These are phyloP conservation scores for Eremophila alpestris DNA, from an alignment of 2,797 vertebrate genomes.

Conservation along the genomic window DNA sequence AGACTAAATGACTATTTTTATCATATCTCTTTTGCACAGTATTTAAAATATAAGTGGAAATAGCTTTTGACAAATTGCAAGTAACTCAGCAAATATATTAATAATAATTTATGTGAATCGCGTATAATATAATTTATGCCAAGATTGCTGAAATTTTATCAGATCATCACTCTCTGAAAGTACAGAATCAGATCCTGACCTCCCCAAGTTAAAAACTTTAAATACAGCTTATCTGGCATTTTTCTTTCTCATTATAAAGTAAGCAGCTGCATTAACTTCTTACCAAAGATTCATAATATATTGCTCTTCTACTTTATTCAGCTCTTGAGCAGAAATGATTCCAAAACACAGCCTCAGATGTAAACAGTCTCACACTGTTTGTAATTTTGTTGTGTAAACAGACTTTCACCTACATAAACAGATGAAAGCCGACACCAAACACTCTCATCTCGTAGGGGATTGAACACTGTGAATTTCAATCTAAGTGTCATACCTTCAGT, in stretches of 20 bases:
- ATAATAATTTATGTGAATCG: conserved; percentile 36
- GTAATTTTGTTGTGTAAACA: conserved; percentile 32
- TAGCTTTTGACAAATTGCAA: conserved; percentile 52
- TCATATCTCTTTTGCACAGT: conserved; percentile 51
- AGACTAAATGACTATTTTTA: conserved; percentile 60
- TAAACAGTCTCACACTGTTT: not conserved
- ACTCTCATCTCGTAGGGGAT: not conserved
- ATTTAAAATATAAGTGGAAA: conserved; percentile 60
- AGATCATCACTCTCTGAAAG: conserved; percentile 44
- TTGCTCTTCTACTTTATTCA: conserved; percentile 18
- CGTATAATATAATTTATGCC: conserved; percentile 31
- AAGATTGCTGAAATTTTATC: conserved; percentile 52
- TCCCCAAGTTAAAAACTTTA: conserved; percentile 10
- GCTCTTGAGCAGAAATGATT: not conserved
- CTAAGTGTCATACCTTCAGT: not conserved
- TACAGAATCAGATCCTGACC: conserved; percentile 36
- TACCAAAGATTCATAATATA: conserved; percentile 10
- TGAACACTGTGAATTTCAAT: not conserved
- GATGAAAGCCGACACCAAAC: not conserved
- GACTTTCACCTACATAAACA: not conserved
- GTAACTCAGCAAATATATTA: conserved; percentile 57
- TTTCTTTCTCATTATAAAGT: conserved; percentile 30
- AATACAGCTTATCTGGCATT: conserved; percentile 29
- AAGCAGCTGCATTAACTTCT: not conserved
- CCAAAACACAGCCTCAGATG: not conserved